Evolutionary conservation across 2,113 vertebrate genomes (phyloP).

Genomic region (Psittacula cyanocephala): DNA sequence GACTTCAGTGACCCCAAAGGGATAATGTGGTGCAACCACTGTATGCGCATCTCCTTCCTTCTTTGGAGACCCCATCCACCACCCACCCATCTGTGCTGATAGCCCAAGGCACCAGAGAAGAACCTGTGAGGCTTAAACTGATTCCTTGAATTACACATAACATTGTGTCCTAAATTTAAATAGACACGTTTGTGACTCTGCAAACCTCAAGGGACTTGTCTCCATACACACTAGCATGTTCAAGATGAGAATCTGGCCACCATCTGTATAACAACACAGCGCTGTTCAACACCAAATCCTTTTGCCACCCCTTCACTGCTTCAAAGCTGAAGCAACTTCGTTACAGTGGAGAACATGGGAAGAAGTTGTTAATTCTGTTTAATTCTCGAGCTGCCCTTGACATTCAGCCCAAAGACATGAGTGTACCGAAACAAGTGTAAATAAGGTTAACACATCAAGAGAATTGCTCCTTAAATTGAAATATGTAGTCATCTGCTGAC

Average conservation of each 20-base stretch:
- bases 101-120: neutral
- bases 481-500: neutral
- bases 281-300: neutral
- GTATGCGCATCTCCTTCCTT: neutral
- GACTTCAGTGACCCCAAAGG: neutral
- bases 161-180: neutral
- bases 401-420: conserved; percentile 5
- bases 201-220: neutral
- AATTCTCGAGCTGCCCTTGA: conserved; percentile 27
- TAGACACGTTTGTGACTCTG: neutral
- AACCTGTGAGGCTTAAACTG: neutral
- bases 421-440: conserved; percentile 16
- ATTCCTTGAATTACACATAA: neutral
- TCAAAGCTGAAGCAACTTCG: neutral
- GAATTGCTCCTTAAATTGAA: conserved; percentile 36
- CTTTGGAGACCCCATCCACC: neutral
- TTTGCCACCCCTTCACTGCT: neutral
- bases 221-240: accelerated
- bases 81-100: neutral
- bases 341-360: neutral
- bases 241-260: neutral
- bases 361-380: neutral
- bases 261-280: neutral
- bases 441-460: neutral
- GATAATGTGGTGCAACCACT: neutral